phyloP scores from a whole-genome alignment of 1,140 invertebrate species.

The Magallana gigas region DNA sequence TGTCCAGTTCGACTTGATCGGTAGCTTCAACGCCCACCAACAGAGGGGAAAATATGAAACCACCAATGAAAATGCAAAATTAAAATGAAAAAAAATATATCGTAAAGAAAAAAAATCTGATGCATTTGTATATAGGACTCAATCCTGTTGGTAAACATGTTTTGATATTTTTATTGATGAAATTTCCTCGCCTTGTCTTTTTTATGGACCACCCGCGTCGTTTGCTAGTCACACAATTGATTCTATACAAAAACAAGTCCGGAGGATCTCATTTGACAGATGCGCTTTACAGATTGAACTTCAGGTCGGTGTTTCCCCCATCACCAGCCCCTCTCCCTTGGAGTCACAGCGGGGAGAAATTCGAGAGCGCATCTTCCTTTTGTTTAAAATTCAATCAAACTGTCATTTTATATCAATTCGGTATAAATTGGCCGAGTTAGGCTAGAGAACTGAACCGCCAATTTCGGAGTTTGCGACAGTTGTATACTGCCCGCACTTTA shows the following conservation, averaged over 20 bases:
- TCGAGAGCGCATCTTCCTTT: constrained; percentile 23
- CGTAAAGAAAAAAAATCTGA: background rate
- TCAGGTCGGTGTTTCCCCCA: background rate
- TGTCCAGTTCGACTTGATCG: background rate
- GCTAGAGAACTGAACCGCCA: background rate
- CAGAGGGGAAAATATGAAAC: background rate
- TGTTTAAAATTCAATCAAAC: constrained; percentile 15
- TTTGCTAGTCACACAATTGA: background rate
- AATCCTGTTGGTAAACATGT: background rate
- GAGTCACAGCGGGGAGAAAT: constrained; percentile 14
- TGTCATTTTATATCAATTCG: constrained; percentile 21
- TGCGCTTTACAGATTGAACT: background rate
- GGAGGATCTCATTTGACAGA: background rate
- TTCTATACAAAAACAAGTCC: background rate
- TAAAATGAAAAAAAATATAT: background rate
- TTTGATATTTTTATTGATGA: background rate
- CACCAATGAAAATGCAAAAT: no score
- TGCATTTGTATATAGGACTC: background rate
- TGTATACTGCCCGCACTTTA: background rate
- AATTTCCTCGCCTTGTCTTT: background rate
- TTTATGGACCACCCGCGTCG: constrained; percentile 4
- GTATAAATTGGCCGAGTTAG: constrained; percentile 28
- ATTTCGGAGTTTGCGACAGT: constrained; percentile 5
- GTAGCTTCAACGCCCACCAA: background rate
- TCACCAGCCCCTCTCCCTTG: background rate